Evolutionary conservation across 2,888 invertebrate species (phyloP).

Genomic region (Lagria hirta): DNA sequence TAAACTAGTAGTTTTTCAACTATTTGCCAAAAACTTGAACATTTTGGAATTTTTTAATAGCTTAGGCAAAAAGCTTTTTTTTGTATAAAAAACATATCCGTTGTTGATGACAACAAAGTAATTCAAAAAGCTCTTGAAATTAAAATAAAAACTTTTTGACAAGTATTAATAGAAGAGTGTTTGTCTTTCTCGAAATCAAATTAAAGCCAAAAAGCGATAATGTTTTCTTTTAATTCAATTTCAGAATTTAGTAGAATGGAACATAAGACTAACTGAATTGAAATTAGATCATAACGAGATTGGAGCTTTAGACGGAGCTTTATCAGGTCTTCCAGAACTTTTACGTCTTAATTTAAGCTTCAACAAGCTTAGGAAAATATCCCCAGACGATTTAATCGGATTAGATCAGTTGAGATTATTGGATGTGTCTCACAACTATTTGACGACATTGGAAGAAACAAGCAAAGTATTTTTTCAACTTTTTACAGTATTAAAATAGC

Average conservation of each 20-base stretch:
- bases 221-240: slow-evolving; percentile 2
- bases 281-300: slow-evolving; percentile 75
- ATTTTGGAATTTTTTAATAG: too few relatives aligned
- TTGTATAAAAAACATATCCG: too few relatives aligned
- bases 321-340: slow-evolving; percentile 74
- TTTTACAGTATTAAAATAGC: background rate
- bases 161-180: background rate
- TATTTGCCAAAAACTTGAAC: too few relatives aligned
- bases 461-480: slow-evolving; percentile 65
- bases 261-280: slow-evolving; percentile 71
- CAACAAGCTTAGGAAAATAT: slow-evolving; percentile 72
- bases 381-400: slow-evolving; percentile 77
- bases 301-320: slow-evolving; percentile 69
- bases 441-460: slow-evolving; percentile 77
- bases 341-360: slow-evolving; percentile 72
- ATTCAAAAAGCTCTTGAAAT: too few relatives aligned
- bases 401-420: slow-evolving; percentile 72
- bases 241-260: slow-evolving; percentile 75
- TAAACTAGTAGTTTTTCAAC: too few relatives aligned
- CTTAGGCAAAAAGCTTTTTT: too few relatives aligned
- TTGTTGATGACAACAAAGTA: too few relatives aligned
- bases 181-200: too few relatives aligned
- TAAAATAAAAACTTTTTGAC: slow-evolving; percentile 1
- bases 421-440: slow-evolving; percentile 76
- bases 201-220: too few relatives aligned